phyloP scores from a whole-genome alignment of 1,140 invertebrate genomes.

The Alviniconcha marisindica region DNA sequence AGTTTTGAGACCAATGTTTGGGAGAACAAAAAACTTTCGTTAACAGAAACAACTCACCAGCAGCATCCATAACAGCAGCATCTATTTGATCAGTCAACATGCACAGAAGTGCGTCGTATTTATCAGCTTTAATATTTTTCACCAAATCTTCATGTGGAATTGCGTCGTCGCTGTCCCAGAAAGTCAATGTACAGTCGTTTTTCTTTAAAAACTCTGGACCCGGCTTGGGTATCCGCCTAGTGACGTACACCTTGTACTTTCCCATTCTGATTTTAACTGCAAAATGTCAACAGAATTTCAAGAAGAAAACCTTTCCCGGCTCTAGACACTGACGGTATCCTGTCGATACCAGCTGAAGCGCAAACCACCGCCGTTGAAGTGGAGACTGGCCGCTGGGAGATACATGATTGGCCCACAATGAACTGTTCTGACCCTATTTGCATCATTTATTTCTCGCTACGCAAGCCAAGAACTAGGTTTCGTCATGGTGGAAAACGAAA shows the following conservation, averaged over 20 bases:
- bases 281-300: background rate
- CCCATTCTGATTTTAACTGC: background rate
- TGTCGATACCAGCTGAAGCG: too few relatives aligned
- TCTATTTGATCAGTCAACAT: slow-evolving; percentile 91
- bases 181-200: slow-evolving; percentile 59
- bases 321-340: background rate
- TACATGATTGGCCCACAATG: too few relatives aligned
- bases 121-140: slow-evolving; percentile 80
- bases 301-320: background rate
- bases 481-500: too few relatives aligned
- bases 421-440: too few relatives aligned
- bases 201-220: slow-evolving; percentile 60
- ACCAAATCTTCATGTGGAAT: slow-evolving; percentile 85
- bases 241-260: slow-evolving; percentile 64
- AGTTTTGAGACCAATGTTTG: too few relatives aligned
- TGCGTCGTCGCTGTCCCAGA: slow-evolving; percentile 75
- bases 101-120: slow-evolving; percentile 88
- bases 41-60: too few relatives aligned
- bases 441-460: too few relatives aligned
- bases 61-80: slow-evolving; percentile 83
- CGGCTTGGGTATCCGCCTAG: slow-evolving; percentile 66
- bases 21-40: too few relatives aligned
- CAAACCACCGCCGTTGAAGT: too few relatives aligned
- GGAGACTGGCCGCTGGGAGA: too few relatives aligned
- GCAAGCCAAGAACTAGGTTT: too few relatives aligned